Base-by-base conservation (phyloP, 2,797 vertebrate genomes). In the Xenops minutus region DNA sequence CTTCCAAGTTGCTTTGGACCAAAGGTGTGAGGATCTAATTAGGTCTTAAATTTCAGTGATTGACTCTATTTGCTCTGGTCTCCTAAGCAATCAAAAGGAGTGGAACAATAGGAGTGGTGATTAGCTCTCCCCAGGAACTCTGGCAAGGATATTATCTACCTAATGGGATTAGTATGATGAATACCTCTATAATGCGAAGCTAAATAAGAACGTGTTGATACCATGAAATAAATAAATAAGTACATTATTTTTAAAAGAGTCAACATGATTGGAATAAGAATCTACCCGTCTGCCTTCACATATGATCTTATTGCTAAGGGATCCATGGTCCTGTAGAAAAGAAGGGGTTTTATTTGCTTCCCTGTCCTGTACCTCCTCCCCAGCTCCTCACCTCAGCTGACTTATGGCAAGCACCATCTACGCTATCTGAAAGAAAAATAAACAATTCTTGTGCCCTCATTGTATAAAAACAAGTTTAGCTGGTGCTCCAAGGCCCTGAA, bases 1-100 rank as follows among this genome's bases (percentile, higher is more conserved):
- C 30, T 69, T 95, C 59, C n/a, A 86, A 72, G 56, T 44, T 90
- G 63, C 52, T 90, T 71, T 82, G 77, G 67, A 92, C 37, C 62
- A 62, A 81, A 96, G 69, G 80, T 85, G 76, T 92, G 88, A 81
- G 67, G 41, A 73, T 64, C 83, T 90, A 93, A 92, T 92, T 79
- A 77, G 37, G 83, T 87, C 49, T 96, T 80, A 85, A 82, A 90
- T 90, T 82, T 73, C 92, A 74, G 48, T 29, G 14, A 7, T 39
- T 76, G 62, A 13, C 24, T 73, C 80, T 67, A 9, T 48, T 43
- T 34, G 26, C 69, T 76, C 54, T 88, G 86, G 52, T 64, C 48
- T 77, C 34, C 71, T 41, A 68, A 51, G 74, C 49, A 82, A 79
- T 18, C 41, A 56, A 54, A 63, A 86, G 39, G 26, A 88, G 27